phyloP scores from a whole-genome alignment of 1,140 invertebrate species.

The Phthorimaea operculella region DNA sequence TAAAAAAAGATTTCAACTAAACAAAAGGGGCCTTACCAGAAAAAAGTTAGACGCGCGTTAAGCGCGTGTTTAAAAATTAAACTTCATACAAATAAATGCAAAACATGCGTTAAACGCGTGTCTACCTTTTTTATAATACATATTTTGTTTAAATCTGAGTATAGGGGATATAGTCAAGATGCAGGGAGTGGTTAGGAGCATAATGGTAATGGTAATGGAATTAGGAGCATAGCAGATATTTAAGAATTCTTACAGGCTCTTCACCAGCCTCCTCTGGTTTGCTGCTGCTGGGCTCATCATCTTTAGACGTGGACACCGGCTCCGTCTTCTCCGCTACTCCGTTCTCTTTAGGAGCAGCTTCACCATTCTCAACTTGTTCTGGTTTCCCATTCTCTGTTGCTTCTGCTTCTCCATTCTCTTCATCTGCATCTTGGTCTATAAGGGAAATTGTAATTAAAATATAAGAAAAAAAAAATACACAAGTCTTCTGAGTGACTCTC shows the following conservation, averaged over 20 bases:
- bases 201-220: too few species aligned
- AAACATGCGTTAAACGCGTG: too few species aligned
- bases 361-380: conserved; percentile 21
- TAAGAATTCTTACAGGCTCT: conserved; percentile 35
- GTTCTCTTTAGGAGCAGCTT: conserved; percentile 27
- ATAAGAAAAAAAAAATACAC: not conserved
- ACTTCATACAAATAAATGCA: too few species aligned
- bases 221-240: too few species aligned
- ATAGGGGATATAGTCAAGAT: too few species aligned
- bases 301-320: conserved; percentile 38
- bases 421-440: conserved; percentile 37
- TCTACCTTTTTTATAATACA: too few species aligned
- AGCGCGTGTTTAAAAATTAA: too few species aligned
- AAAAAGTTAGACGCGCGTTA: too few species aligned
- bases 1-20: too few species aligned
- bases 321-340: conserved; percentile 34
- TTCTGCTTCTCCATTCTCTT: conserved; percentile 32
- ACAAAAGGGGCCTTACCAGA: too few species aligned
- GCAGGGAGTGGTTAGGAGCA: too few species aligned
- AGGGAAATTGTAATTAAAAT: not conserved
- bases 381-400: conserved; percentile 28
- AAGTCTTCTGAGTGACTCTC: not conserved
- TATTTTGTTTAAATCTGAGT: too few species aligned
- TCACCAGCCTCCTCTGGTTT: conserved; percentile 22
- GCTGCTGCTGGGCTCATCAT: conserved; percentile 35